Base-by-base conservation (phyloP, 2,113 vertebrate genomes). In the Platichthys flesus region DNA sequence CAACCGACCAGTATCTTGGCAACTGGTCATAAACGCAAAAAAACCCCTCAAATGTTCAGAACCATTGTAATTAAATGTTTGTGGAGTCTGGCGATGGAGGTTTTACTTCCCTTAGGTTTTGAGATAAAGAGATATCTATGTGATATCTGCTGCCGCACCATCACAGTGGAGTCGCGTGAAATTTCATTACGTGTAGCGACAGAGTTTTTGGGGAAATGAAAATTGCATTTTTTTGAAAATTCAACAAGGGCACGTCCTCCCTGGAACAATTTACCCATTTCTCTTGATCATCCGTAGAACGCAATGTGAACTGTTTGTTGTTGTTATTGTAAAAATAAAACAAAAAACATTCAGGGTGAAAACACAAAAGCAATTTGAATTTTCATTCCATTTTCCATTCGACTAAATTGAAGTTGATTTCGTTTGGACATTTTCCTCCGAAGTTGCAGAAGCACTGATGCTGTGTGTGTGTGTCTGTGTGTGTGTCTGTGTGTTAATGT, bases 21-120 rank as follows among this genome's bases (percentile, higher is more conserved):
- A 51, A 51, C 52, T 54, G 52, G 47, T 62, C 37, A 9, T 24
- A 49, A 72, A 76, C 26, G 47, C n/a, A 7, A 21, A 37, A 28
- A 35, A 52, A 26, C n/a, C 14, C 14, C 24, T 49, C n/a, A 70
- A 23, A 56, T 5, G 28, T 5, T 31, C 28, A 31, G 5, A 4
- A 62, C 10, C 24, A 31, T 13, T 13, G 3, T 7, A 28, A 59
- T 42, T 78, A 58, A 57, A 7, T 37, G 65, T n/a, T 37, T n/a
- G 37, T 67, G 4, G 3, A 26, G 26, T 40, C 54, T 21, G 13
- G 54, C n/a, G 12, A 21, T 47, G 5, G 54, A 40, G 5, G 28
- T 47, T 71, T 37, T 37, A 60, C 70, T 60, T 52, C 6, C 28
- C 51, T 7, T 7, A 9, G 18, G 21, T 47, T 16, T 47, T 47